Evolutionary conservation across 2,113 vertebrate genomes (phyloP).

Genomic region (Myotis brandtii): DNA sequence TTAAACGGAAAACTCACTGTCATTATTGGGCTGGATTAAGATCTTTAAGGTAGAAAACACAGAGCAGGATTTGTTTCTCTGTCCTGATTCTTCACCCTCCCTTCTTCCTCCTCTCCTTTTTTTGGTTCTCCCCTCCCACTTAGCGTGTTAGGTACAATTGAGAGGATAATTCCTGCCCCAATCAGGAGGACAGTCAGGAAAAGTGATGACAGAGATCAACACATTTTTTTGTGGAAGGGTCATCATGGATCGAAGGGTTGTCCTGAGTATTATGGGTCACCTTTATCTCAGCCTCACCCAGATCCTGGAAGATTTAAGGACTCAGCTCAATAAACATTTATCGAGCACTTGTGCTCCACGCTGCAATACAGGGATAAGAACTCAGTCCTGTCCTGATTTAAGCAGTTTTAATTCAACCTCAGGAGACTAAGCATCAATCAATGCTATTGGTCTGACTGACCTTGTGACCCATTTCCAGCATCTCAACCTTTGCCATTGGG

Average conservation of each 20-base stretch:
- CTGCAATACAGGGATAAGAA: background rate
- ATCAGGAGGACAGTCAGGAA: background rate
- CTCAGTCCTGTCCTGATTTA: background rate
- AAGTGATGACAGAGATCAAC: background rate
- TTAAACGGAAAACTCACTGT: background rate
- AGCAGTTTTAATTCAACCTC: background rate
- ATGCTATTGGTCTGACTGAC: background rate
- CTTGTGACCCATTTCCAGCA: background rate
- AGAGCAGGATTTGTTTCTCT: background rate
- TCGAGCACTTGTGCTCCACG: background rate
- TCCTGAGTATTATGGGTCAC: background rate
- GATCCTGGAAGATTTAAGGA: background rate
- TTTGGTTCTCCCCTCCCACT: background rate
- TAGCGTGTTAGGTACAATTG: background rate
- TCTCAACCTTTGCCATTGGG: background rate
- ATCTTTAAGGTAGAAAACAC: too few species aligned
- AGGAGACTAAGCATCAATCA: background rate
- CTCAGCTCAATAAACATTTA: constrained; percentile 44
- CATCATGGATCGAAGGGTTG: background rate
- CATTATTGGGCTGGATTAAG: background rate
- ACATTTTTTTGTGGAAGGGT: background rate
- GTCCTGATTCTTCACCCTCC: background rate
- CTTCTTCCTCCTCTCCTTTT: background rate
- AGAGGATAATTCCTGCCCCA: constrained; percentile 1
- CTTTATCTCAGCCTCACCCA: constrained; percentile 14